Evolutionary conservation across 1,140 invertebrate species (phyloP), one percentile per base, ranked within the genome.

Genomic region (Ditylenchus dipsaci): DNA sequence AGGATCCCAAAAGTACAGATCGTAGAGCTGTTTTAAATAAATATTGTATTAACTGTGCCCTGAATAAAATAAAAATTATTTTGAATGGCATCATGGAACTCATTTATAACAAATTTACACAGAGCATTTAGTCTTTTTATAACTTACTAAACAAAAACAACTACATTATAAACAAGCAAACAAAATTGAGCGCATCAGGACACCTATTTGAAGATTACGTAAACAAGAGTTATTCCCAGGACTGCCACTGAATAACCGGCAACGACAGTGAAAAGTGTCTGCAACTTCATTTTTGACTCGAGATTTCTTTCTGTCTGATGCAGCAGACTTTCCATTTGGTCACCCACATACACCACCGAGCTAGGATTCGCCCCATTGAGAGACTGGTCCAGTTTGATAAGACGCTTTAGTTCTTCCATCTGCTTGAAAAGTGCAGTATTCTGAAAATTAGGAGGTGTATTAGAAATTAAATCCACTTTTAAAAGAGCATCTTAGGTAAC

Each of bases 271-370:
- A 74, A 62, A 17, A 77, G 57, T 27, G 76, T 77, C 30, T 79
- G 76, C 8, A 77, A 47, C 43, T 77, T 77, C 69, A 77, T 76
- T 60, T 73, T 78, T 5, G 76, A 69, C 63, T 77, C 76, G 38
- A 77, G 62, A 65, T 79, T 79, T 49, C 63, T 57, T 62, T 77
- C 77, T 0, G 76, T 79, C 45, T 77, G 56, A 27, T 67, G n/a
- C 30, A 77, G 56, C 58, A 77, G 21, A 21, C 29, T 7, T 68
- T 74, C 74, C 76, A 77, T 79, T 21, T 79, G 75, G 43, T 72
- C 69, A 11, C 76, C 76, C 13, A 77, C 65, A 58, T 79, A 79
- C 19, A 78, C 76, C 30, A 77, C 65, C 23, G 62, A 65, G 19
- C 62, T 57, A 19, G 26, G 43, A 5, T 64, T 13, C 1, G 53